Base-by-base conservation (phyloP, 2,113 vertebrate genomes). In the Sinosuthora webbiana region DNA sequence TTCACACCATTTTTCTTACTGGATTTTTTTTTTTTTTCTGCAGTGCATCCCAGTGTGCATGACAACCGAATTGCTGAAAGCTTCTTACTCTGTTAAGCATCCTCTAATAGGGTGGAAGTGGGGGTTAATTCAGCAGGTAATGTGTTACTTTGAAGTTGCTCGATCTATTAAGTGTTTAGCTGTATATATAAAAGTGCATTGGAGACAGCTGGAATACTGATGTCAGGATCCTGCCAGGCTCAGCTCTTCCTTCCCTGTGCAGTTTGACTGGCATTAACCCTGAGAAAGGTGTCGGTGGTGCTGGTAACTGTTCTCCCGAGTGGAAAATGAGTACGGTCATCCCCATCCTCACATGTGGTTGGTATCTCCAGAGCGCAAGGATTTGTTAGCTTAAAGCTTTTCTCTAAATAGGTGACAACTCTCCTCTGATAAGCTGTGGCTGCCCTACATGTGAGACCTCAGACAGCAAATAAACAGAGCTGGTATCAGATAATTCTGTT, bases 401-500 rank as follows among this genome's bases (percentile, higher is more conserved):
- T 84, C 39, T 96, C 65, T 96, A 77, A 92, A 88, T 68, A 50
- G 70, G 96, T 78, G 77, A 85, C 71, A 87, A 82, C 71, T 96
- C 55, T 90, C 93, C 96, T 96, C 70, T 96, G 96, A 97, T 96
- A 96, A 97, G 79, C 94, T 76, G 75, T 94, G 94, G 85, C 80
- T 96, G 76, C 93, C 83, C 81, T 81, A 57, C 95, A 90, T 93
- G 92, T 88, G 95, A 95, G 93, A 52, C 90, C 84, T 97, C 92
- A 85, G 88, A 97, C 90, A 93, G 94, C 96, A 96, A 97, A 97
- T 89, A 97, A 98, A 97, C 96, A 95, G 37, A 59, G 62, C 76
- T 94, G 83, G 75, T 33, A 81, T 96, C 96, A 96, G 96, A 97
- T 97, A 96, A 97, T 95, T 93, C 81, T 96, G 88, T 91, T 96